Percentiles rank a stretch among this genome's conserved stretches.
Evolutionary conservation across 2,797 vertebrate genomes (phyloP).

Genomic region (Notoglanidium macrostoma): DNA sequence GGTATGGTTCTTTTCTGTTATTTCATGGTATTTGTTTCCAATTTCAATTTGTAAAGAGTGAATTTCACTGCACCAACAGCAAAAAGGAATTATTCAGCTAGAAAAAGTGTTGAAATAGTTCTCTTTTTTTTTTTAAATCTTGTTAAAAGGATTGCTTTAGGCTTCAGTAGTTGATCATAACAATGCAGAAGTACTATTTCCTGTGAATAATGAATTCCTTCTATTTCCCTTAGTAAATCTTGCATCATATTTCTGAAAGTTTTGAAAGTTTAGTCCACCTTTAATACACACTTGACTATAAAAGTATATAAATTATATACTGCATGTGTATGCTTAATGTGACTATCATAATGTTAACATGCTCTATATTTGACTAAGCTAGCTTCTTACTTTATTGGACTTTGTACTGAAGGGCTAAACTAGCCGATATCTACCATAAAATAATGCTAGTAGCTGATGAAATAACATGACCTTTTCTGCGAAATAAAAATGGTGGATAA

Average conservation of each 20-base stretch:
- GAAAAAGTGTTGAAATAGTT: neutral
- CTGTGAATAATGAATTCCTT: neutral
- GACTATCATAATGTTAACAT: neutral
- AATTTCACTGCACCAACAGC: neutral
- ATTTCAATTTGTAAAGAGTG: neutral
- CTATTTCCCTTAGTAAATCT: neutral
- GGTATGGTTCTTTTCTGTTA: neutral
- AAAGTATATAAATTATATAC: neutral
- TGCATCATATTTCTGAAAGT: neutral
- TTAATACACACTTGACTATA: neutral
- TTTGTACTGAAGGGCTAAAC: neutral
- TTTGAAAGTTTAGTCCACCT: neutral
- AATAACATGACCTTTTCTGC: neutral
- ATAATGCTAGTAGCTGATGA: neutral
- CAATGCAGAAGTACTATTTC: neutral
- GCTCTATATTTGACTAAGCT: neutral
- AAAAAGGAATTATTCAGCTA: neutral
- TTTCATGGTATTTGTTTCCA: neutral
- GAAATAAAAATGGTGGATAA: neutral
- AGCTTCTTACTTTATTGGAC: neutral
- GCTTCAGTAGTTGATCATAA: neutral
- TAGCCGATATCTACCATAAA: neutral
- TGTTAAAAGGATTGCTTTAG: neutral
- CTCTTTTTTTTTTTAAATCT: neutral
- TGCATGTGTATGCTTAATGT: neutral